phyloP scores from a whole-genome alignment of 2,113 vertebrate species.

The Lanius collurio region DNA sequence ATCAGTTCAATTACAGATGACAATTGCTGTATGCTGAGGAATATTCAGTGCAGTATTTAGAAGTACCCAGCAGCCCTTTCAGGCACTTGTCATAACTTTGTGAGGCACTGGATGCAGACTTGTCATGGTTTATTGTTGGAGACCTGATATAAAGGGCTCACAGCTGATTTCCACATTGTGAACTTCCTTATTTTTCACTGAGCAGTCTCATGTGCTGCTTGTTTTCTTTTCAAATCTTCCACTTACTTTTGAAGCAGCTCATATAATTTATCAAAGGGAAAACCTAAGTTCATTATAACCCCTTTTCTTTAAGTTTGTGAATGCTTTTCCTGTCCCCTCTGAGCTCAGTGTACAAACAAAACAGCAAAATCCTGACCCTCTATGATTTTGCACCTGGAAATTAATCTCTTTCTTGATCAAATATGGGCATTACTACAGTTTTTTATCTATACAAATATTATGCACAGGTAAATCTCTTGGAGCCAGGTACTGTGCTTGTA shows the following conservation, averaged over 20 bases:
- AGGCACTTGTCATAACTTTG: background rate
- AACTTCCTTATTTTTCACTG: background rate
- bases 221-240: background rate
- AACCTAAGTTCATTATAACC: background rate
- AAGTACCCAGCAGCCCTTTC: background rate
- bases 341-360: background rate
- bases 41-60: background rate
- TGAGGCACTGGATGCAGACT: background rate
- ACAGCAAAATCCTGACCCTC: background rate
- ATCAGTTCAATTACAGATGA: background rate
- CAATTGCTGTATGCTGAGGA: background rate
- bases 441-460: background rate
- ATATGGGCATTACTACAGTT: background rate
- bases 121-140: background rate
- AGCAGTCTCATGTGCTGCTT: background rate
- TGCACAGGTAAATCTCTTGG: background rate
- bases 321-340: background rate
- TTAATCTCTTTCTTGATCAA: background rate
- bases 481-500: background rate
- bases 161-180: background rate
- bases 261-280: background rate
- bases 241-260: background rate
- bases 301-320: background rate
- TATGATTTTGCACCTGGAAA: background rate
- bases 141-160: background rate